These are phyloP conservation scores for Lepidocolaptes lacrymiger DNA, from an alignment of 2,797 vertebrate species.

Conservation along the genomic window DNA sequence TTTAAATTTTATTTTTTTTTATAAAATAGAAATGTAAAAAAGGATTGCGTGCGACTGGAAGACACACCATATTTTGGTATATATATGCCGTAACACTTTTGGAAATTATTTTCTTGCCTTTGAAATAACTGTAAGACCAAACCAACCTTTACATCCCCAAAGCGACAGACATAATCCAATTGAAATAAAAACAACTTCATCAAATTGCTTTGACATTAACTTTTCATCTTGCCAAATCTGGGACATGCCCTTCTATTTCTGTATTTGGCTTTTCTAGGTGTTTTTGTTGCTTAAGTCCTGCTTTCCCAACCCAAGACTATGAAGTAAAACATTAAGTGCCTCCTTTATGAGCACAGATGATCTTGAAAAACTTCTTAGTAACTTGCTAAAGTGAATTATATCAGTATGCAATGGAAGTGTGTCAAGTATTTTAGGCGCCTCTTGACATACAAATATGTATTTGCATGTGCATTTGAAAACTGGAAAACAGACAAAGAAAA, in stretches of 20 bases:
- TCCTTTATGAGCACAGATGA: not conserved
- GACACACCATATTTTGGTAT: not conserved
- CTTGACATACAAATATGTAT: not conserved
- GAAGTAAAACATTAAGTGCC: not conserved
- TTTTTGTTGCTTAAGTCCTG: not conserved
- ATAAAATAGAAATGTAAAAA: not conserved
- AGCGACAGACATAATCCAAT: not conserved
- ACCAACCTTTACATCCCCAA: not conserved
- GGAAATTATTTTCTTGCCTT: not conserved
- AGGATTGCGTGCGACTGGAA: not conserved
- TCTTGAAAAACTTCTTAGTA: not conserved
- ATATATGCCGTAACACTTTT: not conserved
- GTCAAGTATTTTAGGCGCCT: not conserved
- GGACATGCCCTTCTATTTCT: not conserved
- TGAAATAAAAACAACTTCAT: not conserved
- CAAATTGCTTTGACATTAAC: not conserved
- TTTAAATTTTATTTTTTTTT: not conserved
- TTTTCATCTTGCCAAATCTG: not conserved
- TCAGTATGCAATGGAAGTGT: not conserved
- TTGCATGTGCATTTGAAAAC: not conserved
- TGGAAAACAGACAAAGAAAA: not conserved
- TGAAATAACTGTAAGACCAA: not conserved
- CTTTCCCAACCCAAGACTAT: not conserved
- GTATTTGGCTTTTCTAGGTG: not conserved
- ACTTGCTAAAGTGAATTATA: not conserved